Conservation (phyloP, 2,888 invertebrate species). For the Tethea ocularis region DNA sequence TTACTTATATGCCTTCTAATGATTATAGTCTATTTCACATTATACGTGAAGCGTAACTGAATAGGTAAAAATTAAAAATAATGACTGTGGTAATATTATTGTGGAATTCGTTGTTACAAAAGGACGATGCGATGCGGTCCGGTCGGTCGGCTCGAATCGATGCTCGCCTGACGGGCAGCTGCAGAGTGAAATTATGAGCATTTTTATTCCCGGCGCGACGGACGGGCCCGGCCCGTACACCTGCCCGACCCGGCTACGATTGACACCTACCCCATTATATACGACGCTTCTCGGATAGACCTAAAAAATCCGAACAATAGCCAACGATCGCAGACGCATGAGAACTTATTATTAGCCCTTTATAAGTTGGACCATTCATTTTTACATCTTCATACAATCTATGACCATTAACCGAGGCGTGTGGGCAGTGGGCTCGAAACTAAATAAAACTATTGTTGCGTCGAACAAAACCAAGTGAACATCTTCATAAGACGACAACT, state of each 20-base stretch:
- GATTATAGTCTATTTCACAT: constrained; percentile 38
- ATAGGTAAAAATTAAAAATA: constrained; percentile 62
- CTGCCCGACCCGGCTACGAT: constrained; percentile 74
- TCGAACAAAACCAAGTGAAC: constrained; percentile 81
- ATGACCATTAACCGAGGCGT: constrained; percentile 79
- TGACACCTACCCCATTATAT: constrained; percentile 82
- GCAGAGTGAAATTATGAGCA: constrained; percentile 80
- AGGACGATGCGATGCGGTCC: constrained; percentile 55
- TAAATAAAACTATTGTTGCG: constrained; percentile 82
- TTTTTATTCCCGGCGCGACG: constrained; percentile 68
- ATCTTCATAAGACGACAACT: constrained; percentile 77
- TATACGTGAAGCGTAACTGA: constrained; percentile 47
- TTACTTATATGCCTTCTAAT: constrained; percentile 45
- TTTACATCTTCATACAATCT: constrained; percentile 81
- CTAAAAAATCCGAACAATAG: constrained; percentile 76
- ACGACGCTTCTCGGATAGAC: constrained; percentile 55
- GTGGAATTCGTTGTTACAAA: constrained; percentile 72
- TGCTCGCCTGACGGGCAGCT: constrained; percentile 79
- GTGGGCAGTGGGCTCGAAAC: constrained; percentile 80
- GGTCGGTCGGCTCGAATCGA: constrained; percentile 60
- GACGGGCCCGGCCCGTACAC: constrained; percentile 56
- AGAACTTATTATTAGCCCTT: constrained; percentile 81
- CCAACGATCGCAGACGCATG: constrained; percentile 74
- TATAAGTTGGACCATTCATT: constrained; percentile 75
- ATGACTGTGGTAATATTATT: constrained; percentile 66